Base-by-base conservation (phyloP, 2,888 invertebrate genomes). In the Lysandra bellargus region DNA sequence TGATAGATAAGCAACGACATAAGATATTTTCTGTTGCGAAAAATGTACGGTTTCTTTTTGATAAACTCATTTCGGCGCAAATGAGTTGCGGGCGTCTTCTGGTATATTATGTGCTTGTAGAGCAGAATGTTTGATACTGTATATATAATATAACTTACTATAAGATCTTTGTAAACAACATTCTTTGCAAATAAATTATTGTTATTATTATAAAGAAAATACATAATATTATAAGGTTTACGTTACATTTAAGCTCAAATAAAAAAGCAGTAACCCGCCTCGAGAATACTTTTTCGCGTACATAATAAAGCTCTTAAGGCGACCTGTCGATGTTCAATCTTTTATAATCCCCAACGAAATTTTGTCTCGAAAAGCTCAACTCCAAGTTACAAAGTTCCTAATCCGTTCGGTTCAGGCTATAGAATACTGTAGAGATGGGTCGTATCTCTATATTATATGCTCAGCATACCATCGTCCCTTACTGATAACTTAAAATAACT, bases 271-370 rank as follows among this genome's bases (percentile, higher is more conserved):
- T 17, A 69, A 33, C 33, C 69, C 14, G 33, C 69, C 37, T 69
- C 14, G 12, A 17, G 12, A 69, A 37, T 17, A 69, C 69, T 37
- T 69, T 64, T 69, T 69, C 64, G 33, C 69, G 33, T 69, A 69
- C 69, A 69, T 69, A 33, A 69, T 69, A 69, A 69, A 69, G 69
- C 69, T 69, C 69, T 33, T 69, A 69, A 69, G 23, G 69, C 33
- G 69, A 14, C 69, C 69, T 69, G 69, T 69, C 69, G 69, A 69
- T 64, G 9, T 64, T 64, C 30, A 64, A 64, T 69, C 37, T 69
- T 69, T 69, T 69, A 69, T 69, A 69, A 69, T 69, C 69, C 69
- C 14, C 69, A 69, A 12, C 69, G 33, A 69, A 33, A 69, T 69
- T 12, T 69, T 69, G 69, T 37, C 69, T 33, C 69, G 4, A 23